Percentiles rank a stretch among this genome's conserved stretches.
Evolutionary conservation across 2,888 invertebrate species (phyloP).

Genomic region (Sarcophaga rosellei): DNA sequence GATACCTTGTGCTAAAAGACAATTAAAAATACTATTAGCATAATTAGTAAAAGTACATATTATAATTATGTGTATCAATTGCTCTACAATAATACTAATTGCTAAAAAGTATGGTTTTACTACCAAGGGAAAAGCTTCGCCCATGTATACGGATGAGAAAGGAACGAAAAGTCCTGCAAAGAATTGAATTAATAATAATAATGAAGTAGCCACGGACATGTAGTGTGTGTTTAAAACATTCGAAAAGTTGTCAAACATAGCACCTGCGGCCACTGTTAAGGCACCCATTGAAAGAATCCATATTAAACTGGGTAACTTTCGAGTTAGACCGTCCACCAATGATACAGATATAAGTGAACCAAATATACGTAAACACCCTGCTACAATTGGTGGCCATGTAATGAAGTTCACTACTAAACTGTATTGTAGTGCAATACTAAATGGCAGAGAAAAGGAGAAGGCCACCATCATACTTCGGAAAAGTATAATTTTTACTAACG

Average conservation of each 20-base stretch:
- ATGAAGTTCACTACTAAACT: background rate
- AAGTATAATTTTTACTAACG: conserved; percentile 74
- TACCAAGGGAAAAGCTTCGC: conserved; percentile 75
- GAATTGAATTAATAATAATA: conserved; percentile 73
- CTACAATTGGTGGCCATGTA: conserved; percentile 70
- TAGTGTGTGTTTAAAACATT: conserved; percentile 42
- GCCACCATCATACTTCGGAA: conserved; percentile 74
- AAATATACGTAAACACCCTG: conserved; percentile 71
- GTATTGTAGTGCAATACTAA: conserved; percentile 62
- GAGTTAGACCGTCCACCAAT: conserved; percentile 71
- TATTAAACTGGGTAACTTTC: conserved; percentile 71
- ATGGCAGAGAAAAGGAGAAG: conserved; percentile 75
- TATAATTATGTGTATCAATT: conserved; percentile 67
- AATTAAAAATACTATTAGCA: background rate
- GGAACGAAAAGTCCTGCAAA: conserved; percentile 74
- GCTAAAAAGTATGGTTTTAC: conserved; percentile 73
- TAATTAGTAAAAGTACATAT: conserved; percentile 18
- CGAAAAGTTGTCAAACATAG: conserved; percentile 54
- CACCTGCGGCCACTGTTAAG: conserved; percentile 72
- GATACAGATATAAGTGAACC: conserved; percentile 69
- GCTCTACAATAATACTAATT: conserved; percentile 73
- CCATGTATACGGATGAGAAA: conserved; percentile 73
- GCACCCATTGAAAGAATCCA: conserved; percentile 71
- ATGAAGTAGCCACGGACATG: conserved; percentile 68
- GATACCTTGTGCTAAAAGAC: conserved; percentile 12